A percentile compares a stretch with the other conserved stretches of the same genome.
These are phyloP conservation scores for Cnemophilus loriae DNA, from an alignment of 2,113 vertebrate genomes.

Conservation along the genomic window DNA sequence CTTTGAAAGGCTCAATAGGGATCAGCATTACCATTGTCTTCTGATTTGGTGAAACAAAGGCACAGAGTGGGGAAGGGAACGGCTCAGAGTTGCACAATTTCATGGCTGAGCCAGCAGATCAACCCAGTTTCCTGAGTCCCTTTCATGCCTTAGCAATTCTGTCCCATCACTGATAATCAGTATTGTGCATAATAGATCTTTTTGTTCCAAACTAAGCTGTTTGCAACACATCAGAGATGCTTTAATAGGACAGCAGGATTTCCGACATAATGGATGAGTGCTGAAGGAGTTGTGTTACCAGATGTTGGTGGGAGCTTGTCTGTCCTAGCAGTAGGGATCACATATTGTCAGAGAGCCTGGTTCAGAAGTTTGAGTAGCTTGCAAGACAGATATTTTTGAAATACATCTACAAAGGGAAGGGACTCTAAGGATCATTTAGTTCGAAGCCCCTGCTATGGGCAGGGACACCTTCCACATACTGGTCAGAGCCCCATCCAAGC, in stretches of 20 bases:
- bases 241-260: neutral
- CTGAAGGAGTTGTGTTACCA: neutral
- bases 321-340: neutral
- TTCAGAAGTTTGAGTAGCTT: neutral
- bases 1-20: neutral
- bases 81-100: neutral
- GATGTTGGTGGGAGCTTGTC: neutral
- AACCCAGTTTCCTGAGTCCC: neutral
- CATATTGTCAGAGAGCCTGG: neutral
- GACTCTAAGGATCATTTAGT: neutral
- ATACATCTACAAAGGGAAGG: neutral
- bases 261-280: neutral
- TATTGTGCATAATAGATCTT: neutral
- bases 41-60: neutral
- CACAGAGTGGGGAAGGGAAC: neutral
- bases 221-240: neutral
- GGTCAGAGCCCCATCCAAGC: neutral
- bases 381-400: neutral
- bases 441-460: neutral
- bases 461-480: neutral
- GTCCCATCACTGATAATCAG: neutral
- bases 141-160: neutral
- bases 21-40: neutral
- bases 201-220: neutral
- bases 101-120: neutral